Evolutionary conservation across 2,797 vertebrate genomes (phyloP).

Genomic region (Sphaeramia orbicularis): DNA sequence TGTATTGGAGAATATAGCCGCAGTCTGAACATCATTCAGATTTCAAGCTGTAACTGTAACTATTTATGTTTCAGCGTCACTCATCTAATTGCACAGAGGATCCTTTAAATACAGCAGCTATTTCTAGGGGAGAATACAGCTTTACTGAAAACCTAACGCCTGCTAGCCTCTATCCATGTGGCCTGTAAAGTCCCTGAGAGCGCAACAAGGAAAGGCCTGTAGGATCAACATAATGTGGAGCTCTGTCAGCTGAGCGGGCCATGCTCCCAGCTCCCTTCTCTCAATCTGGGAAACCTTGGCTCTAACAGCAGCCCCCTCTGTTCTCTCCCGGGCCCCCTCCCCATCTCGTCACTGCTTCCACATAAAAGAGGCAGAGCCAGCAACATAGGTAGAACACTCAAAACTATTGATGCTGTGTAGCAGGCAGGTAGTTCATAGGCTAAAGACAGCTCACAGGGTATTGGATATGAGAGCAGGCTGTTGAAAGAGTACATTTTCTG

Average conservation of each 20-base stretch:
- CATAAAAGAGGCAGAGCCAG: slow-evolving; percentile 62
- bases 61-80: slow-evolving; percentile 6
- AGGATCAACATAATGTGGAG: slow-evolving; percentile 75
- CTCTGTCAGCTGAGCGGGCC: slow-evolving; percentile 75
- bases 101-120: slow-evolving; percentile 29
- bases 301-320: slow-evolving; percentile 77
- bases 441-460: slow-evolving; percentile 38
- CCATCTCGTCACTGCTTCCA: slow-evolving; percentile 57
- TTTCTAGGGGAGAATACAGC: slow-evolving; percentile 30
- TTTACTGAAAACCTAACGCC: slow-evolving; percentile 38
- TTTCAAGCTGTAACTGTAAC: background rate
- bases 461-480: slow-evolving; percentile 29
- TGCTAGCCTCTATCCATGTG: slow-evolving; percentile 50
- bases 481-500: slow-evolving; percentile 34
- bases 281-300: slow-evolving; percentile 59
- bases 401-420: slow-evolving; percentile 61
- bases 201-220: slow-evolving; percentile 79
- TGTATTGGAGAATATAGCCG: background rate
- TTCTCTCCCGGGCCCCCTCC: slow-evolving; percentile 68
- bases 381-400: slow-evolving; percentile 63
- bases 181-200: slow-evolving; percentile 47
- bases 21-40: background rate
- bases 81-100: slow-evolving; percentile 4
- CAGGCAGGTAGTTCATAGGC: slow-evolving; percentile 40
- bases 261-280: slow-evolving; percentile 60